Evolutionary conservation across 2,797 vertebrate species (phyloP), one percentile per base, ranked within the genome.

Genomic region (Myripristis jacobus): DNA sequence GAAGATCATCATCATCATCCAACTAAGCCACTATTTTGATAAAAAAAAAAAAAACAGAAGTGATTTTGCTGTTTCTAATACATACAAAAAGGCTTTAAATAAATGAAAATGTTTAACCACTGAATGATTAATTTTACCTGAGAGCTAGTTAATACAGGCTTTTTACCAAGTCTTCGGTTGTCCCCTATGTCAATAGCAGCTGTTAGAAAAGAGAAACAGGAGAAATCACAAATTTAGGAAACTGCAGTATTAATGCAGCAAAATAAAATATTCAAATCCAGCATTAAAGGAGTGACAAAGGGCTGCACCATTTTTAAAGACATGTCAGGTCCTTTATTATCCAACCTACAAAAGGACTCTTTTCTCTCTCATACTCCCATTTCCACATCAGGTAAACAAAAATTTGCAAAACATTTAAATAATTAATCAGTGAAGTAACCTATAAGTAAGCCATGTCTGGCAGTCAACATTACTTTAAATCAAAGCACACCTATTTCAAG

Each of bases 171-270:
- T 91, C 94, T 95, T 91, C 95, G 93, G 88, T 94, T 95, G 94
- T 98, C 97, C 62, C 96, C 97, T 89, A 94, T 96, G 93, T 98
- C 96, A 94, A 98, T 95, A 77, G 97, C 96, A 91, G 95, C 98
- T 98, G 83, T 77, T 21, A 76, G 55, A 76, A 80, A 75, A 54
- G 22, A n/a, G 74, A 38, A 46, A 67, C 22, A 68, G 51, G 65
- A 65, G 62, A 11, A 67, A 25, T 43, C 21, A 68, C 15, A 16
- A 54, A 24, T 63, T 22, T 34, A 10, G 31, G 29, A 16, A 25
- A 19, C 11, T n/a, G 18, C 48, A 51, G 48, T 51, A 41, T 41
- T 24, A 51, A 7, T 34, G n/a, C 29, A 56, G n/a, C 21, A 50
- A 79, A 71, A 69, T 21, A 64, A 13, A 60, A n/a, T 2, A 54